Evolutionary conservation across 2,113 vertebrate species (phyloP).

Genomic region (Lophura nycthemera): DNA sequence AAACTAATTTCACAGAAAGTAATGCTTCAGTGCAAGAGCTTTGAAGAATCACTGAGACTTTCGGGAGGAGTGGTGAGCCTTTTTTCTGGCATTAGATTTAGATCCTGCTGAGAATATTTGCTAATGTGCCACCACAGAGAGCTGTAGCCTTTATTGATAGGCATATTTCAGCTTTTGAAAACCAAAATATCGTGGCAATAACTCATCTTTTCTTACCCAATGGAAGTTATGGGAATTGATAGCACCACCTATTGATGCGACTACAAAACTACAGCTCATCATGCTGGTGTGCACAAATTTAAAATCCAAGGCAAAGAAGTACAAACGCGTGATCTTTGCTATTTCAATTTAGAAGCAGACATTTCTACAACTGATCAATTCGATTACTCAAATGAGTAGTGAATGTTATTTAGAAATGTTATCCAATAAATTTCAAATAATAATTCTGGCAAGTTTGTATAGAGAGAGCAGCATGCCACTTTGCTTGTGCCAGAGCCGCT

Average conservation of each 20-base stretch:
- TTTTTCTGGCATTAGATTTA: neutral
- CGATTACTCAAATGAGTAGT: neutral
- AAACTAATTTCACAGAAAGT: neutral
- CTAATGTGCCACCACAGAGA: neutral
- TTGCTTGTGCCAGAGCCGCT: neutral
- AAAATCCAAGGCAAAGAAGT: neutral
- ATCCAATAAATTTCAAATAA: neutral
- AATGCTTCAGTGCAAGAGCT: neutral
- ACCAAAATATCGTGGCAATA: fast-evolving
- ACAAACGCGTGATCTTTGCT: neutral
- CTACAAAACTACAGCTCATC: neutral
- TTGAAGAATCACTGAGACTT: conserved; percentile 50
- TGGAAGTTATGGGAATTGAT: conserved; percentile 7
- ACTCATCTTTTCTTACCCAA: neutral
- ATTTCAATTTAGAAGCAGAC: neutral
- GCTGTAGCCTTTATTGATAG: neutral
- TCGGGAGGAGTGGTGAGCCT: neutral
- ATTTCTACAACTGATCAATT: neutral
- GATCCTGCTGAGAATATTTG: neutral
- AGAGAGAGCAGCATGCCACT: fast-evolving
- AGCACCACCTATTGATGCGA: conserved; percentile 44
- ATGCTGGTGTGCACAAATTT: neutral
- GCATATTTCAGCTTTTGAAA: neutral
- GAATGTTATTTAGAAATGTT: neutral
- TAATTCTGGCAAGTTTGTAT: neutral